Evolutionary conservation across 2,113 vertebrate genomes (phyloP).

Genomic region (Phocoena phocoena): DNA sequence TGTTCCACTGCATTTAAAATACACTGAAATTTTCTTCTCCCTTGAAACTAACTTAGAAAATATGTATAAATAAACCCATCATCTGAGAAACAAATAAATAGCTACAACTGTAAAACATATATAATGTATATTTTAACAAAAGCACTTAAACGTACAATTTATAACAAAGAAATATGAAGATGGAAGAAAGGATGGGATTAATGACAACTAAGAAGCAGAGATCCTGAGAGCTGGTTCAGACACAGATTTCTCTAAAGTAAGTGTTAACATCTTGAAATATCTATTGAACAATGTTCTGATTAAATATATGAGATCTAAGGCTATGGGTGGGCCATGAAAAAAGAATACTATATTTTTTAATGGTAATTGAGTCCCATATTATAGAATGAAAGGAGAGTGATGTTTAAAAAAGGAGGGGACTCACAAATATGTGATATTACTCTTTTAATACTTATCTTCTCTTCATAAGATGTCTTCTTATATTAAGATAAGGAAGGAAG

Average conservation of each 20-base stretch:
- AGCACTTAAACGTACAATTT: not conserved
- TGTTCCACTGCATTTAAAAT: not conserved
- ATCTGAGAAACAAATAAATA: not conserved
- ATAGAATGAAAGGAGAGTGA: not conserved
- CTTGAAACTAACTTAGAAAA: not conserved
- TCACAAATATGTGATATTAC: not conserved
- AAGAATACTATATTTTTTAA: not conserved
- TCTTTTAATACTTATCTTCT: not conserved
- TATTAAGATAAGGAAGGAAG: not conserved
- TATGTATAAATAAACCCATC: not conserved
- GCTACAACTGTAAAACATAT: not conserved
- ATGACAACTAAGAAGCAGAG: not conserved
- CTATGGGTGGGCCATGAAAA: not conserved
- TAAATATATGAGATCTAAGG: not conserved
- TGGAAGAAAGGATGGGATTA: not conserved
- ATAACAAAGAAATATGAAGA: not conserved
- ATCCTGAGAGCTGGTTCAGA: not conserved
- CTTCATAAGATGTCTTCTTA: not conserved
- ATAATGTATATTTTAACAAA: not conserved
- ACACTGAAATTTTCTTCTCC: not conserved
- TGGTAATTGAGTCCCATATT: not conserved
- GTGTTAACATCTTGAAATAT: not conserved
- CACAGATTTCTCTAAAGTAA: not conserved
- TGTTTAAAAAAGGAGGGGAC: not conserved
- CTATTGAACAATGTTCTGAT: not conserved